These are phyloP conservation scores for Psilanteris sp. DNA, from an alignment of 1,140 invertebrate species.

Conservation along the genomic window DNA sequence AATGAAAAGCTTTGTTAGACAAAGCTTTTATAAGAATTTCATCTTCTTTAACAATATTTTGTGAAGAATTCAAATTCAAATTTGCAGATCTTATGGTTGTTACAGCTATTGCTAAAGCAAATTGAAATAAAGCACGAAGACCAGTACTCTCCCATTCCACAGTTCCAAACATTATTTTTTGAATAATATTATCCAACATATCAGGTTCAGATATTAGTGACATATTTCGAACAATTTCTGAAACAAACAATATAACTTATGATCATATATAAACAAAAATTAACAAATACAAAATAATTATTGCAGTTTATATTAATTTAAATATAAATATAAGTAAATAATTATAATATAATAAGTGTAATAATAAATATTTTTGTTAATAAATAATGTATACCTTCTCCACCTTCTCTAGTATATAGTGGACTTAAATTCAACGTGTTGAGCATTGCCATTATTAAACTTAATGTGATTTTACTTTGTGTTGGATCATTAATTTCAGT, in stretches of 20 bases:
- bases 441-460: conserved; percentile 89
- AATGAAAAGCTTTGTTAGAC: conserved; percentile 90
- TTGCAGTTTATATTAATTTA: no score
- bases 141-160: conserved; percentile 84
- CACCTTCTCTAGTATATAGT: conserved; percentile 83
- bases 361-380: no score
- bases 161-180: conserved; percentile 81
- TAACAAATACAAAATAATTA: no score
- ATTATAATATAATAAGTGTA: no score
- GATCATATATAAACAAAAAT: no score
- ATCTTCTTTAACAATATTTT: conserved; percentile 74
- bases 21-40: conserved; percentile 86
- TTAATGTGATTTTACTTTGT: conserved; percentile 88
- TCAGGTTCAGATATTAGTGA: conserved; percentile 86
- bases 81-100: conserved; percentile 86
- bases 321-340: no score
- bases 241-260: no score
- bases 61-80: conserved; percentile 67
- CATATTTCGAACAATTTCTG: conserved; percentile 85
- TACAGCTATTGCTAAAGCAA: conserved; percentile 90
- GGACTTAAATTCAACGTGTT: conserved; percentile 92
- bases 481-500: conserved; percentile 81
- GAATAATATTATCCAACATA: conserved; percentile 81
- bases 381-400: conserved; percentile 75
- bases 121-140: conserved; percentile 86